Percentiles rank a stretch among this genome's conserved stretches.
phyloP scores from a whole-genome alignment of 2,888 invertebrate genomes.

The Rutpela maculata region DNA sequence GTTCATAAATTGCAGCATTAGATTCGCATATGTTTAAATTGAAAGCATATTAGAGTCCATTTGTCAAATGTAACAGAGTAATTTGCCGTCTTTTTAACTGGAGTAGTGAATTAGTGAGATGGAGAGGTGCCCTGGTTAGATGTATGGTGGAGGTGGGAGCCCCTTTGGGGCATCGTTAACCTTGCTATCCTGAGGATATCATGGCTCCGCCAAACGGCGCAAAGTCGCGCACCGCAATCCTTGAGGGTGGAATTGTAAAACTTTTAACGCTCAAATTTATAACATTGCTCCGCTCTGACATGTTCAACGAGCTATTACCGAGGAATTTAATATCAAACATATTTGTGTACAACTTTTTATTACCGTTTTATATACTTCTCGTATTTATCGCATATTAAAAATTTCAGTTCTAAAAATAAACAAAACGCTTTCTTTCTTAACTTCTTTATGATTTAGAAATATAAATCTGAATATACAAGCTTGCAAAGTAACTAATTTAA shows the following conservation, averaged over 20 bases:
- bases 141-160: conserved; percentile 42
- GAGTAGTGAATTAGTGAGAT: conserved; percentile 45
- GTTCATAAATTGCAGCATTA: conserved; percentile 27
- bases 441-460: too few relatives aligned
- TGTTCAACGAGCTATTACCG: conserved; percentile 28
- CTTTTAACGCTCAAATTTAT: conserved; percentile 43
- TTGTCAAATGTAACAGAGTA: conserved; percentile 50
- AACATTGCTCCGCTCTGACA: conserved; percentile 19
- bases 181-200: conserved; percentile 40
- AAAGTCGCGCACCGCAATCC: conserved; percentile 42
- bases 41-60: conserved; percentile 49
- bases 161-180: conserved; percentile 45
- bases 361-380: conserved; percentile 17
- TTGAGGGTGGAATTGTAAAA: conserved; percentile 43
- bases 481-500: too few relatives aligned
- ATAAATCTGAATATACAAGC: too few relatives aligned
- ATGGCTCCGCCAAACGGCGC: conserved; percentile 28
- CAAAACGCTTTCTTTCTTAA: too few relatives aligned
- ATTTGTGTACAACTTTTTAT: conserved; percentile 29
- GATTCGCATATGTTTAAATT: conserved; percentile 47
- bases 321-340: conserved; percentile 38
- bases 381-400: conserved; percentile 13
- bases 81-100: conserved; percentile 49
- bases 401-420: background rate
- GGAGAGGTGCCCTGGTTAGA: conserved; percentile 35